Conservation (phyloP, 2,113 vertebrate genomes). For the Dasyprocta punctata region DNA sequence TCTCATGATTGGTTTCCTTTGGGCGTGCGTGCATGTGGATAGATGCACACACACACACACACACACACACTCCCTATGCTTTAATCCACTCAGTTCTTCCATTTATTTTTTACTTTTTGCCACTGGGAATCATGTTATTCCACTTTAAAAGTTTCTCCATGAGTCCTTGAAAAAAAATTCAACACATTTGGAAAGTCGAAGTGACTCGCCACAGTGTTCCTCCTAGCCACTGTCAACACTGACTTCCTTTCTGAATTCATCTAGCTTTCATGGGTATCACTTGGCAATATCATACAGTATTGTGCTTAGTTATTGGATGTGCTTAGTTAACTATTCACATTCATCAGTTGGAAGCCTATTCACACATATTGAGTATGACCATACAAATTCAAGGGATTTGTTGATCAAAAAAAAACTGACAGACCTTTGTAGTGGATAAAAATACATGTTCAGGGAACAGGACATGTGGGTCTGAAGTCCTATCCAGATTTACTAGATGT, state of each 20-base stretch:
- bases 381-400: background rate
- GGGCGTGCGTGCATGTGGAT: background rate
- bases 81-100: background rate
- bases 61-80: background rate
- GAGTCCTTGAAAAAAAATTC: conserved; percentile 2
- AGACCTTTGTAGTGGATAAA: conserved; percentile 8
- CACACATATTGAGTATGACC: background rate
- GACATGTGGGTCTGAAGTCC: background rate
- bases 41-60: background rate
- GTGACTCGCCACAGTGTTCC: background rate
- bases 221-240: background rate
- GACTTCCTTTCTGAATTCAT: background rate
- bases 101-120: too few species aligned
- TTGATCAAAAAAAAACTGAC: background rate
- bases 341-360: background rate
- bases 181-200: background rate
- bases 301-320: too few species aligned
- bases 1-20: background rate
- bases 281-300: background rate
- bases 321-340: background rate
- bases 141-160: background rate
- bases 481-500: background rate
- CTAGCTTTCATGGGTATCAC: background rate
- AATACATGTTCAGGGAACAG: background rate
- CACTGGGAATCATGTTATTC: background rate